A percentile compares a stretch with the other conserved stretches of the same genome.
Evolutionary conservation across 2,888 invertebrate species (phyloP).

Genomic region (Auanema freiburgensis): DNA sequence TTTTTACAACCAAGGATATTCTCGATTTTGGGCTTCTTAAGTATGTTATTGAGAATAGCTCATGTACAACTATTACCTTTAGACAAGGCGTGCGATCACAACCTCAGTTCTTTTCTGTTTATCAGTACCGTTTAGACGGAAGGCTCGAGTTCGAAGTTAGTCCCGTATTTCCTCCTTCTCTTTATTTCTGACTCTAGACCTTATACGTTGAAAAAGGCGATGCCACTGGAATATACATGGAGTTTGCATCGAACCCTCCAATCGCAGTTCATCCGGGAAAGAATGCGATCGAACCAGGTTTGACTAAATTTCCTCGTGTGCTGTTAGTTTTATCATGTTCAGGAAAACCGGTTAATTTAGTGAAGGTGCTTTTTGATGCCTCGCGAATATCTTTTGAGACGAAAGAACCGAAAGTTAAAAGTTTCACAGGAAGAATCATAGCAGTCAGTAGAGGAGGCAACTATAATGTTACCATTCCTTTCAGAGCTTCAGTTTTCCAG

Average conservation of each 20-base stretch:
- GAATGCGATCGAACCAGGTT: conserved; percentile 22
- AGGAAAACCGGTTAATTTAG: conserved; percentile 47
- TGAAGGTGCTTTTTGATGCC: conserved; percentile 54
- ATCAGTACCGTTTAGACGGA: conserved; percentile 74
- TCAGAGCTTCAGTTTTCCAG: conserved; percentile 69
- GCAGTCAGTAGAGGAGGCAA: conserved; percentile 68
- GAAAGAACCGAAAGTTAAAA: conserved; percentile 23
- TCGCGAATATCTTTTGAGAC: conserved; percentile 18
- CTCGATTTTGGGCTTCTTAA: conserved; percentile 79
- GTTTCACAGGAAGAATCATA: conserved; percentile 66
- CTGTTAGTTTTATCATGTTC: conserved; percentile 11
- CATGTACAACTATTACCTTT: not conserved
- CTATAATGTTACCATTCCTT: conserved; percentile 73
- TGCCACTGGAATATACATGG: conserved; percentile 52
- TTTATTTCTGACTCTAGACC: conserved; percentile 33
- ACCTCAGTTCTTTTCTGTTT: conserved; percentile 70
- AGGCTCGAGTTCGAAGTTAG: conserved; percentile 74
- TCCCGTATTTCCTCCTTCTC: conserved; percentile 14
- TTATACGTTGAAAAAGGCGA: conserved; percentile 53
- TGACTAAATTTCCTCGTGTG: conserved; percentile 9
- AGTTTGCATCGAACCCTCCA: conserved; percentile 58
- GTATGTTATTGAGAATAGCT: conserved; percentile 2
- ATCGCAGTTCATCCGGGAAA: conserved; percentile 45
- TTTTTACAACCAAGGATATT: conserved; percentile 78
- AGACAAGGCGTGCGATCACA: conserved; percentile 75